A percentile compares a stretch with the other conserved stretches of the same genome.
phyloP scores from a whole-genome alignment of 2,113 vertebrate species.

The Paratilapia polleni region DNA sequence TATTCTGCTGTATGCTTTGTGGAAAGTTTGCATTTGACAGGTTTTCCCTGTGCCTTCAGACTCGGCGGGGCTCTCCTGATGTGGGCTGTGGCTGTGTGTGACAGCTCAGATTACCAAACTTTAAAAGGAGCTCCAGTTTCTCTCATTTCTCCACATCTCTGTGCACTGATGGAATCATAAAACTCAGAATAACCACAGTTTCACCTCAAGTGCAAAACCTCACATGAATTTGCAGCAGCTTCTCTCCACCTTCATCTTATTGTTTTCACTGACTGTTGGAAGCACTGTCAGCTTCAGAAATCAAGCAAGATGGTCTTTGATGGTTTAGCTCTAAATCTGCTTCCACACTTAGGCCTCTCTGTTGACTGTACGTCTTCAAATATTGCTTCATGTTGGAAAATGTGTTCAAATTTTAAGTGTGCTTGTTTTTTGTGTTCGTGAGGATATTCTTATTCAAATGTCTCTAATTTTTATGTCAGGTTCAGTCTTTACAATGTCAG shows the following conservation, averaged over 20 bases:
- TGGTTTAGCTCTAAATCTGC: no score
- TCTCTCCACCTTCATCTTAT: neutral
- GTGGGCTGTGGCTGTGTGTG: neutral
- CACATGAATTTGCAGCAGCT: neutral
- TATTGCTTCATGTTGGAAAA: neutral
- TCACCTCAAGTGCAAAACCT: neutral
- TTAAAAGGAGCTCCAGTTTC: constrained; percentile 2
- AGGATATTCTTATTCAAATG: neutral
- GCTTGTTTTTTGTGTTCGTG: neutral
- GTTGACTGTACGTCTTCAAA: neutral
- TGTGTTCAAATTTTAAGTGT: neutral
- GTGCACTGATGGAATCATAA: neutral
- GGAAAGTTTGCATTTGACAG: no score
- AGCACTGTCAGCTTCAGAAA: neutral
- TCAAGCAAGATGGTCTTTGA: no score
- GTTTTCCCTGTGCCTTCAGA: neutral
- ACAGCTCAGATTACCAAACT: neutral
- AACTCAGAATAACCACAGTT: neutral
- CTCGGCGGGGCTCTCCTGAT: neutral
- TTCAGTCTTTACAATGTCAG: neutral
- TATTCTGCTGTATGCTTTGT: neutral
- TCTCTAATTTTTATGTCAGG: neutral
- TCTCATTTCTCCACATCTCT: neutral
- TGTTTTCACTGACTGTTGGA: neutral
- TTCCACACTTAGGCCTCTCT: no score